Base-by-base conservation (phyloP, 2,113 vertebrate species). In the Calypte anna region DNA sequence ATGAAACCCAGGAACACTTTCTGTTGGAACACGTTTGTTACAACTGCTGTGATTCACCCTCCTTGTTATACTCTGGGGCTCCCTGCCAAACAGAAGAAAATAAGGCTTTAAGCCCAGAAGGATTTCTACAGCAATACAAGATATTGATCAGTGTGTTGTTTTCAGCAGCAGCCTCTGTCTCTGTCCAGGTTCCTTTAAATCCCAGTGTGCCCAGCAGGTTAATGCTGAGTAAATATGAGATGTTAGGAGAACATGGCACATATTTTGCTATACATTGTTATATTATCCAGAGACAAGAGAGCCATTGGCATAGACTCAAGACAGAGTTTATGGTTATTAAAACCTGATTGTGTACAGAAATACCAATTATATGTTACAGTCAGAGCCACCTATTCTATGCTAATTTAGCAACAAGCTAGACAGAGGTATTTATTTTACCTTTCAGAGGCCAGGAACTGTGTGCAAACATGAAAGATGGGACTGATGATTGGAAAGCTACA, bases 61-160 rank as follows among this genome's bases (percentile, higher is more conserved):
- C 81, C 83, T 95, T 96, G 88, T 91, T 91, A 25, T 86, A 97
- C 94, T 96, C 97, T 66, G 80, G 84, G 89, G 90, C 94, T 97
- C 94, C 83, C 94, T 95, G 86, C 91, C 92, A 97, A 97, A 97
- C 91, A 96, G 86, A 91, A 95, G 92, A 97, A 98, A 97, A 97
- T 97, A 97, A 96, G 97, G 92, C 88, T 97, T 97, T 97, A 97
- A 98, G 81, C 93, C 96, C 96, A 97, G 95, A 97, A 97, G 91
- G 95, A 97, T 96, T 98, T 97, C 95, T 97, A 95, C 76, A 95
- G 94, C 96, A 97, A 97, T 97, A 88, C 88, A 96, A 94, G 95
- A 24, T 97, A 97, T 97, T 97, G 96, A 97, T 98, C 36, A 43
- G 51, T 51, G 9, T 62, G 81, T 76, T 96, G 88, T 97, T 95